phyloP scores from a whole-genome alignment of 2,113 vertebrate species.

The Trogon surrucura region DNA sequence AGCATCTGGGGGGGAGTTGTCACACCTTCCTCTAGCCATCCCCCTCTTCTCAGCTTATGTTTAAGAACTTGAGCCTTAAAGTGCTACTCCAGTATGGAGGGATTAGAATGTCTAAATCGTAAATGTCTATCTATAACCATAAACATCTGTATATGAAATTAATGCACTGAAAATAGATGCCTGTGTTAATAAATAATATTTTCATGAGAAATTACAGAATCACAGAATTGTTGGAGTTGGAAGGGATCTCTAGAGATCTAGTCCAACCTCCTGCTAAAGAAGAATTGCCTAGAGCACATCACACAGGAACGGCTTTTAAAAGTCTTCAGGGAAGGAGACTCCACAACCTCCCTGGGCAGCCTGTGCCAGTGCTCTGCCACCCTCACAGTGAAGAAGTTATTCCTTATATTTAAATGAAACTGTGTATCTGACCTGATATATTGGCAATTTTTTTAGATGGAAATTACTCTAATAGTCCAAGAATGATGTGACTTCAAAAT shows the following conservation, averaged over 20 bases:
- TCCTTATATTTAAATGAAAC: no score
- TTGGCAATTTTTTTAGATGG: background rate
- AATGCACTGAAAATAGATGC: background rate
- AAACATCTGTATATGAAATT: background rate
- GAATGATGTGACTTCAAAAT: background rate
- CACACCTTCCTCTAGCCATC: background rate
- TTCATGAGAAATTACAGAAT: background rate
- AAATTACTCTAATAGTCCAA: background rate
- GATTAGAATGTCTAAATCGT: background rate
- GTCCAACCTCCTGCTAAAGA: no score
- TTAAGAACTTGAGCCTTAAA: background rate
- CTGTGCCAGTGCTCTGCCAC: no score
- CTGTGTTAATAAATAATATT: background rate
- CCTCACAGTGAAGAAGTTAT: no score
- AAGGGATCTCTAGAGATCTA: no score
- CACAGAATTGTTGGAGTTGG: no score
- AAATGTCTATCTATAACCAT: background rate
- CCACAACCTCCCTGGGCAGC: no score
- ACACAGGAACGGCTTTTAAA: no score
- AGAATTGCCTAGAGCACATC: no score
- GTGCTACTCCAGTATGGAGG: background rate
- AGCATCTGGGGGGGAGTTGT: accelerated
- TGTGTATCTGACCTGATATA: background rate
- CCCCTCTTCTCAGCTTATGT: background rate
- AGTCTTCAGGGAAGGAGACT: no score